These are phyloP conservation scores for Drosophila murphyi DNA, from an alignment of 1,140 invertebrate species.

Conservation along the genomic window DNA sequence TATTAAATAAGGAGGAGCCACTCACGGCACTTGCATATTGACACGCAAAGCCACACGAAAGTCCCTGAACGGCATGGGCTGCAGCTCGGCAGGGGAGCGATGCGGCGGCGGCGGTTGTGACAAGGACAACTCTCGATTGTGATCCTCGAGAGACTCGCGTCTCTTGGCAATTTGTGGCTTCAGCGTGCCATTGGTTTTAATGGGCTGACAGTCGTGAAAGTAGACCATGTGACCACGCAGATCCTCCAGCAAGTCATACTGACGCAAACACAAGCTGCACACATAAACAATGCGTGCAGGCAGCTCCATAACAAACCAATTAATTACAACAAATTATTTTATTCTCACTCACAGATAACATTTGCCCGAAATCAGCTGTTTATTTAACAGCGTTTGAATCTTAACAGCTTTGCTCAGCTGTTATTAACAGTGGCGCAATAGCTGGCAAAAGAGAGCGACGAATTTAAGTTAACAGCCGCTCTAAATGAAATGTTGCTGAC, in stretches of 20 bases:
- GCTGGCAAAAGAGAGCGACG: neutral
- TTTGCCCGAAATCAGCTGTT: slow-evolving; percentile 25
- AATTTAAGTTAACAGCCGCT: slow-evolving; percentile 20
- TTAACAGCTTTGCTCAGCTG: slow-evolving; percentile 2
- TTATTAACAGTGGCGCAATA: slow-evolving; percentile 3
- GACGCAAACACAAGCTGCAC: slow-evolving; percentile 85
- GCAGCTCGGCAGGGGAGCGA: slow-evolving; percentile 39
- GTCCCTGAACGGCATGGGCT: slow-evolving; percentile 74
- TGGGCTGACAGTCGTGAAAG: slow-evolving; percentile 69
- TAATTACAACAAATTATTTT: neutral
- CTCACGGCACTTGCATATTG: slow-evolving; percentile 56
- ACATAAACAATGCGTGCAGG: slow-evolving; percentile 80
- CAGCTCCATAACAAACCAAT: slow-evolving; percentile 40
- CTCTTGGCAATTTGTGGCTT: slow-evolving; percentile 10
- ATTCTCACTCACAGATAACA: neutral
- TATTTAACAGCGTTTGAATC: slow-evolving; percentile 6
- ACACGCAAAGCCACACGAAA: slow-evolving; percentile 66
- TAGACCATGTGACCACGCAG: slow-evolving; percentile 86
- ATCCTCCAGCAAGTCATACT: slow-evolving; percentile 85
- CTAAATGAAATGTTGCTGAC: too few species aligned
- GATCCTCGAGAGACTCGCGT: neutral
- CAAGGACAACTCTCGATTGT: neutral
- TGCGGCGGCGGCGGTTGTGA: neutral
- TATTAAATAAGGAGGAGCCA: slow-evolving; percentile 2
- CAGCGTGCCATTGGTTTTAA: slow-evolving; percentile 22